Base-by-base conservation (phyloP, 2,113 vertebrate genomes). In the Oncorhynchus kisutch region DNA sequence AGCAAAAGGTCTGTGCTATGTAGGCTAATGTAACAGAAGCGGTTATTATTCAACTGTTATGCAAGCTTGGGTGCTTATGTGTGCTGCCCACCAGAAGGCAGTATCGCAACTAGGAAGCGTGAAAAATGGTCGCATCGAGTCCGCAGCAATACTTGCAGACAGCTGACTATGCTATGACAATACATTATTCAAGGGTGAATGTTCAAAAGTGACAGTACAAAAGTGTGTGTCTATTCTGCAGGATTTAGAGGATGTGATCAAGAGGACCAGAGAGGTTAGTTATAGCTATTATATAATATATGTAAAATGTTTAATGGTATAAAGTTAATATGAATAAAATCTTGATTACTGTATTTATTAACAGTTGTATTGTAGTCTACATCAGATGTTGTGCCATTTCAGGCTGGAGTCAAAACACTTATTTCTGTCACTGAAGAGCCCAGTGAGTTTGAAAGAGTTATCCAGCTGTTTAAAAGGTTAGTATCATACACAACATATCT, bases 341-440 rank as follows among this genome's bases (percentile, higher is more conserved):
- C 8, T 45, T 45, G 39, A 45, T 12, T 45, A 45, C 39, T 45
- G 39, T 45, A 12, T 45, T 45, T 45, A 11, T 11, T 12, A 45
- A 45, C 9, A 45, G 39, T 45, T 45, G 9, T 45, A 45, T 45
- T 45, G 39, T 45, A 45, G 39, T 11, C 39, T 45, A 45, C 39
- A 45, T 45, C 39, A 11, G 39, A 45, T 45, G 8, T 18, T 57
- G 18, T 57, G 54, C 77, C 74, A 84, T 70, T 75, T 3, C 3
- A 93, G 91, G 76, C 85, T 27, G 86, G 84, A 67, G 72, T 92
- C 29, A 34, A 0, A 81, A 82, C 88, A 57, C 88, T 92, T 68
- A 81, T 94, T 79, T 90, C 89, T 2, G 45, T 91, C 48, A 91
- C 83, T 59, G 91, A 93, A 79, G 90, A 90, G 82, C 86, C 82